Evolutionary conservation across 1,140 invertebrate species (phyloP), one percentile per base, ranked within the genome.

Genomic region (Apolygus lucorum): DNA sequence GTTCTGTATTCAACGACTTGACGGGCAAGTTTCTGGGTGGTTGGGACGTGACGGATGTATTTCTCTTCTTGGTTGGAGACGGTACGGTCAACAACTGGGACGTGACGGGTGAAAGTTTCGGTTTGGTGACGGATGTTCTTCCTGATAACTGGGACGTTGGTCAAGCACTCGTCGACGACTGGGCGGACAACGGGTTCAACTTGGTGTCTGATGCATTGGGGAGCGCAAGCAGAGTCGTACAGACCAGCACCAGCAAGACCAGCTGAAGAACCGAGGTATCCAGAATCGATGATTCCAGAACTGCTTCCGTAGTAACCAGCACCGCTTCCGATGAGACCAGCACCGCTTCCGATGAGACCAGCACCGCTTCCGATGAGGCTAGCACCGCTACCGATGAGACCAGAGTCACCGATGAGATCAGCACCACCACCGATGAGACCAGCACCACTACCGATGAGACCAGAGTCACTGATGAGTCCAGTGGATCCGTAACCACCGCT

Each of bases 101-200:
- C 65, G 26, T 71, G 64, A 8, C 28, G 59, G 54, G 70, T 71
- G 66, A 62, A 67, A 21, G n/a, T 27, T 52, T 71, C 64, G 21
- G 42, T 28, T 27, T 52, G 62, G 65, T 63, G 22, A 11, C 25
- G 34, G 28, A 71, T 49, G 65, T 24, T 28, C 25, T 63, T 67
- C 42, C 66, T 14, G 28, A 67, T 28, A n/a, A 71, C 54, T 22
- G 70, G 70, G 28, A 71, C 59, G 52, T 71, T n/a, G 14, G 14
- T 28, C n/a, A 71, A 26, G 52, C 66, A 71, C 34, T 71, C 70
- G n/a, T 71, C 70, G 59, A 67, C 65, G 8, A 71, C 70, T 8
- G 70, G 70, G 24, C 66, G 65, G 54, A 68, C 59, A n/a, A 66
- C 59, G 22, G 22, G 29, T 28, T 66, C 66, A 28, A 71, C 22